Evolutionary conservation across 2,888 invertebrate species (phyloP).

Genomic region (Drosophila prostipennis): DNA sequence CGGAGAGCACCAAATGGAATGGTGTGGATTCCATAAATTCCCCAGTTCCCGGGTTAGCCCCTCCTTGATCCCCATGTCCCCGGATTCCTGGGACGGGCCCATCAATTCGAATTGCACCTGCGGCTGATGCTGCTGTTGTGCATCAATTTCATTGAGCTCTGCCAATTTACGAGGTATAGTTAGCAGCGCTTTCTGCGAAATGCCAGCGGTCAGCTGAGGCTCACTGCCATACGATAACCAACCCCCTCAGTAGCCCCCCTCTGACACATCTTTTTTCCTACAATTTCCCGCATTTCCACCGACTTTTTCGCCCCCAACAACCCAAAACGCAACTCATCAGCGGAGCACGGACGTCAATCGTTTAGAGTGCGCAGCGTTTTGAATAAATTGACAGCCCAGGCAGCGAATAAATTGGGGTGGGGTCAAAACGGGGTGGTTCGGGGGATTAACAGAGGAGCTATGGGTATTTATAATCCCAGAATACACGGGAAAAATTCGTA

Average conservation of each 20-base stretch:
- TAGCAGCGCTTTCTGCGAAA: constrained; percentile 46
- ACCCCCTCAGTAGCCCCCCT: neutral
- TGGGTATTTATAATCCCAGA: constrained; percentile 19
- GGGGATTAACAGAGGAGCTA: constrained; percentile 6
- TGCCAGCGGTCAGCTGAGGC: constrained; percentile 43
- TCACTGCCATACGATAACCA: constrained; percentile 25
- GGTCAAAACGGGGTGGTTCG: constrained; percentile 1
- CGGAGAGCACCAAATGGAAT: constrained; percentile 3
- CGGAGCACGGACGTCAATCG: constrained; percentile 42
- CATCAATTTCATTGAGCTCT: constrained; percentile 51
- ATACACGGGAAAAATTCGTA: neutral
- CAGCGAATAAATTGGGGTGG: constrained; percentile 6
- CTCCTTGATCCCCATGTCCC: neutral
- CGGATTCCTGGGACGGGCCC: constrained; percentile 24
- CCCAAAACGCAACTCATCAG: constrained; percentile 27
- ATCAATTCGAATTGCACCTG: constrained; percentile 50
- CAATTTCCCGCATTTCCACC: neutral
- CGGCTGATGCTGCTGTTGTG: constrained; percentile 33
- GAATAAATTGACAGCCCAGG: constrained; percentile 37
- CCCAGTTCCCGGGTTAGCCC: neutral
- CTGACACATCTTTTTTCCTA: neutral
- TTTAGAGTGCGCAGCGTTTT: constrained; percentile 46
- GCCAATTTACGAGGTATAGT: constrained; percentile 50
- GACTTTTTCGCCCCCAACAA: neutral
- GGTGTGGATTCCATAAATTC: constrained; percentile 39